Evolutionary conservation across 92 coral and sea anemone species (phyloP).

Genomic region (Porites rus): DNA sequence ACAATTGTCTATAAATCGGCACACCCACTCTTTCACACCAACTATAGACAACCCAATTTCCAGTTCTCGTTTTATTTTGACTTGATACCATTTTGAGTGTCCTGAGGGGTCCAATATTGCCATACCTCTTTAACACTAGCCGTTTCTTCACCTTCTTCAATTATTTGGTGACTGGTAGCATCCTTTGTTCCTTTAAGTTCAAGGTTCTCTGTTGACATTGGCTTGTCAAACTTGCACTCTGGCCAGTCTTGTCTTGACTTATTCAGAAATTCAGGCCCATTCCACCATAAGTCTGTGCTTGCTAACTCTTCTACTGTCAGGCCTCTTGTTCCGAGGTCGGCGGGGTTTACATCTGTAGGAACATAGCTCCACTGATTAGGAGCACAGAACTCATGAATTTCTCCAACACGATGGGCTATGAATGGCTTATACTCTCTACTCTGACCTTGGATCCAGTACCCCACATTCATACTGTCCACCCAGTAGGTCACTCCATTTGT

Average conservation of each 20-base stretch:
- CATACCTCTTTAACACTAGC: constrained; percentile 12
- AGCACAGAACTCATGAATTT: constrained; percentile 58
- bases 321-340: constrained; percentile 67
- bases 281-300: constrained; percentile 62
- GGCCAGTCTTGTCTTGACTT: constrained; percentile 39
- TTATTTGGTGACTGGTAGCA: constrained; percentile 1
- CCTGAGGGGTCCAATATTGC: constrained; percentile 57
- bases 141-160: constrained; percentile 26
- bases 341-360: constrained; percentile 70
- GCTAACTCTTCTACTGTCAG: constrained; percentile 44
- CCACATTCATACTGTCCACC: constrained; percentile 53
- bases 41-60: constrained; percentile 10
- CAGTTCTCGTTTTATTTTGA: constrained; percentile 38
- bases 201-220: constrained; percentile 14
- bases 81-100: constrained; percentile 71
- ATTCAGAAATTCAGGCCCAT: constrained; percentile 53
- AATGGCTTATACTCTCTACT: constrained; percentile 39
- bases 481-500: constrained; percentile 40
- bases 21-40: constrained; percentile 71
- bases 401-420: constrained; percentile 52
- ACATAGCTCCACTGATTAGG: constrained; percentile 73
- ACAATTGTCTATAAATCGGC: no score
- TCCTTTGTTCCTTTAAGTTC: constrained; percentile 22
- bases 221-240: constrained; percentile 40
- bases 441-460: constrained; percentile 52